Percentiles rank a stretch among this genome's conserved stretches.
Conservation (phyloP, 2,797 vertebrate species). For the Micromesistius poutassou region DNA sequence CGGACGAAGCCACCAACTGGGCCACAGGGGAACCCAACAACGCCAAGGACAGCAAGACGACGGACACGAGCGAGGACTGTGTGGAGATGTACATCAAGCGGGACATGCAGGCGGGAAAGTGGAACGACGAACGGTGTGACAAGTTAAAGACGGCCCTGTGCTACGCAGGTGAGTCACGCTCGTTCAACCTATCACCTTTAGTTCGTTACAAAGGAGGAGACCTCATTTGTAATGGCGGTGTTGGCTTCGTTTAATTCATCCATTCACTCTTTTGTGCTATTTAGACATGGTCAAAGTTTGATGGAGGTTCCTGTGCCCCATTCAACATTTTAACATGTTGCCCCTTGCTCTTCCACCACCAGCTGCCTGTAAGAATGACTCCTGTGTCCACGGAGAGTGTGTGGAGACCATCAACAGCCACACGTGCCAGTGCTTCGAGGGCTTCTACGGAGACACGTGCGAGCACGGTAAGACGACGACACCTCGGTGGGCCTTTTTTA, state of each 20-base stretch:
- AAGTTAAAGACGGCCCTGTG: constrained; percentile 73
- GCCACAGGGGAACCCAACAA: constrained; percentile 72
- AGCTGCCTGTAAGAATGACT: constrained; percentile 73
- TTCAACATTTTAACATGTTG: neutral
- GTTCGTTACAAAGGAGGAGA: neutral
- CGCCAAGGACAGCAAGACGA: rapidly evolving
- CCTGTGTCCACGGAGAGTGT: constrained; percentile 74
- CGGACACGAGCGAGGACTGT: constrained; percentile 62
- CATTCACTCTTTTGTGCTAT: neutral
- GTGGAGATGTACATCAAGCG: constrained; percentile 82
- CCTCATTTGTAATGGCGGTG: neutral
- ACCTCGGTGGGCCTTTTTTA: neutral
- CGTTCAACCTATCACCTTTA: neutral
- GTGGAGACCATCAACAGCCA: constrained; percentile 79
- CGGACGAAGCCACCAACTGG: constrained; percentile 74
- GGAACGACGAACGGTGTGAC: constrained; percentile 74
- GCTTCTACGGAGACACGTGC: constrained; percentile 74
- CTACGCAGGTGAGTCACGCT: constrained; percentile 67
- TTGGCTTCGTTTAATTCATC: neutral
- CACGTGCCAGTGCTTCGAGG: constrained; percentile 66
- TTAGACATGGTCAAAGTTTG: neutral
- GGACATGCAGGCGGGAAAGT: constrained; percentile 37
- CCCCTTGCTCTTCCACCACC: neutral
- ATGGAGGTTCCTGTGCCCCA: neutral
- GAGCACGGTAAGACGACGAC: constrained; percentile 60